These are phyloP conservation scores for Luehdorfia chinensis DNA, from an alignment of 1,140 invertebrate genomes.

Conservation along the genomic window DNA sequence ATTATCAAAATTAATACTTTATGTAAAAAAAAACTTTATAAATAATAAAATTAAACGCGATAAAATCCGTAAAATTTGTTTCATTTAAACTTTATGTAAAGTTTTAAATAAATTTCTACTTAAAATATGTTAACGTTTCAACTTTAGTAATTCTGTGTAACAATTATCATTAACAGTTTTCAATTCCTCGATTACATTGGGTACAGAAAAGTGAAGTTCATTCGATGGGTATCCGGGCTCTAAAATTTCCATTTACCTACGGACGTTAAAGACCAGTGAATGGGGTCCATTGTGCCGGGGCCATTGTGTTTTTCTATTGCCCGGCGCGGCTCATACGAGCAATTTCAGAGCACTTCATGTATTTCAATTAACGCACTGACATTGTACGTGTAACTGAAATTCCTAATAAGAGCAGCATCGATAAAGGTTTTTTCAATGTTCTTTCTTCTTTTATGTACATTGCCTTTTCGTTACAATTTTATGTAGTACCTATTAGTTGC, in stretches of 20 bases:
- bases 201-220: conserved; percentile 29
- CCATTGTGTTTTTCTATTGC: conserved; percentile 50
- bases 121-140: too few species aligned
- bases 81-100: too few species aligned
- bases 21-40: too few species aligned
- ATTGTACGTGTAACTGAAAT: conserved; percentile 22
- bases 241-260: conserved; percentile 45
- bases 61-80: too few species aligned
- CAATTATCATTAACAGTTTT: conserved; percentile 2
- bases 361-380: conserved; percentile 43
- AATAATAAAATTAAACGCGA: too few species aligned
- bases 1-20: too few species aligned
- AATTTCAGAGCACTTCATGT: conserved; percentile 29
- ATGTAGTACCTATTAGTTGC: too few species aligned
- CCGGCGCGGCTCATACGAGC: conserved; percentile 32
- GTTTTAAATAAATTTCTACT: too few species aligned
- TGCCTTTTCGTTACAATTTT: too few species aligned
- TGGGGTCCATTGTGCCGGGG: conserved; percentile 32
- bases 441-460: conserved; percentile 2
- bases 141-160: too few species aligned
- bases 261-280: conserved; percentile 44
- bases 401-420: conserved; percentile 4
- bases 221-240: conserved; percentile 31
- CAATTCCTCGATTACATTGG: conserved; percentile 13
- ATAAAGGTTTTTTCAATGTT: conserved; percentile 10